Base-by-base conservation (phyloP, 2,888 invertebrate genomes). In the Pseudeuparius sepicola region DNA sequence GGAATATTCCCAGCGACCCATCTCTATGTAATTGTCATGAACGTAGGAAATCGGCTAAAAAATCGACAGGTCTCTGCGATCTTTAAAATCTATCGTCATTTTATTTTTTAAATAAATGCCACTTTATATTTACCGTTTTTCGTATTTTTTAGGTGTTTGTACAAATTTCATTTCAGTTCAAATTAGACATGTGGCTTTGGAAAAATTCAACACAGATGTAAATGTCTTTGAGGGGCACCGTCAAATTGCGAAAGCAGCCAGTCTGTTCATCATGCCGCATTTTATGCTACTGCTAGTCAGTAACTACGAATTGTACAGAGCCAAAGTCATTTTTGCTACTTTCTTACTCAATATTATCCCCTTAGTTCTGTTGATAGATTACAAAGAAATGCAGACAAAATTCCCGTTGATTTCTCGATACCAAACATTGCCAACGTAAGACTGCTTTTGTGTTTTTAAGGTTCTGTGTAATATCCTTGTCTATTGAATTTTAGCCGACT, bases 311-410 rank as follows among this genome's bases (percentile, higher is more conserved):
- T 27, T 41, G 10, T 35, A 41, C 25, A 41, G 45, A 30, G 46
- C 39, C 5, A 41, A 42, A 20, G 17, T 49, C 14, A 38, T 53
- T 14, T 43, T 46, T 27, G 44, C 43, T n/a, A 42, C 47, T 3
- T 27, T 51, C 18, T 29, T 53, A n/a, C 39, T 52, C 6, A 43
- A 47, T 29, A 46, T 52, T 12, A 42, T 53, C 11, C 53, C 53
- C 4, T 43, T 43, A 4, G 37, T 38, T 14, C 34, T 48, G 14
- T 32, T 51, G 2, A 39, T 51, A 9, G 27, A 27, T 17, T 25
- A 17, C 29, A 10, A 35, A 20, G 14, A 32, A n/a, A 29, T 23
- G 6, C n/a, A n/a, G n/a, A 4, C 10, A 7, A 13, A 26, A 12
- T 14, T 18, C 18, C 30, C 34, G 9, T 42, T 42, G 16, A 42